A percentile compares a stretch with the other conserved stretches of the same genome.
Conservation (phyloP, 2,113 vertebrate species). For the Hassar affinis region DNA sequence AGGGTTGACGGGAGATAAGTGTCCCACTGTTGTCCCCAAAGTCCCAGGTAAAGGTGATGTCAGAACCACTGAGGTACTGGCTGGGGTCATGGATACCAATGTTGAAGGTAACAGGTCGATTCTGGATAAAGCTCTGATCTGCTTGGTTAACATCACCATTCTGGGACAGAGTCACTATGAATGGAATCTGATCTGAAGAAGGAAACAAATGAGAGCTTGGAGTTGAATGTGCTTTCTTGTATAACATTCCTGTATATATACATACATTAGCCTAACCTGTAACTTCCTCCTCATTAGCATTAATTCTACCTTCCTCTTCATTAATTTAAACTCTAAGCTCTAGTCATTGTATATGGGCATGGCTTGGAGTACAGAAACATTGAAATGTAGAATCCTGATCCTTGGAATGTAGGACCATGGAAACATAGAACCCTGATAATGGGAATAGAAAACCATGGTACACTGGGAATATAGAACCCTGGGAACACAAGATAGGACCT, state of each 20-base stretch:
- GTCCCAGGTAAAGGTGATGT: constrained; percentile 90
- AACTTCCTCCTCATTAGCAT: background rate
- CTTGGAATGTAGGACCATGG: background rate
- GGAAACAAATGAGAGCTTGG: constrained; percentile 28
- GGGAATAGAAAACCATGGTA: background rate
- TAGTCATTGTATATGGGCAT: background rate
- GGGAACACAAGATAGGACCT: background rate
- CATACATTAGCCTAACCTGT: background rate
- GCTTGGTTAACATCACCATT: constrained; percentile 71
- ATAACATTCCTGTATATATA: background rate
- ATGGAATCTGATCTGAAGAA: constrained; percentile 85
- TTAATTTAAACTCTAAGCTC: background rate
- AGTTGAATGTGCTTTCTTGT: background rate
- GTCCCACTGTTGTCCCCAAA: constrained; percentile 89
- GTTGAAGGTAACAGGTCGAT: constrained; percentile 81
- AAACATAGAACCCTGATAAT: background rate
- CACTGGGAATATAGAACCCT: background rate
- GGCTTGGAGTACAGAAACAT: background rate
- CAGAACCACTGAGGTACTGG: constrained; percentile 79
- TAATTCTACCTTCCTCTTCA: background rate
- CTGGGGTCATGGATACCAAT: constrained; percentile 89
- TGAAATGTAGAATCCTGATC: background rate
- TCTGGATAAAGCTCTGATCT: constrained; percentile 82
- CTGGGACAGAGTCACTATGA: constrained; percentile 80
- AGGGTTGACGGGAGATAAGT: constrained; percentile 80